Percentiles rank a stretch among this genome's conserved stretches.
phyloP scores from a whole-genome alignment of 2,113 vertebrate genomes.

The Hiodon tergisus region DNA sequence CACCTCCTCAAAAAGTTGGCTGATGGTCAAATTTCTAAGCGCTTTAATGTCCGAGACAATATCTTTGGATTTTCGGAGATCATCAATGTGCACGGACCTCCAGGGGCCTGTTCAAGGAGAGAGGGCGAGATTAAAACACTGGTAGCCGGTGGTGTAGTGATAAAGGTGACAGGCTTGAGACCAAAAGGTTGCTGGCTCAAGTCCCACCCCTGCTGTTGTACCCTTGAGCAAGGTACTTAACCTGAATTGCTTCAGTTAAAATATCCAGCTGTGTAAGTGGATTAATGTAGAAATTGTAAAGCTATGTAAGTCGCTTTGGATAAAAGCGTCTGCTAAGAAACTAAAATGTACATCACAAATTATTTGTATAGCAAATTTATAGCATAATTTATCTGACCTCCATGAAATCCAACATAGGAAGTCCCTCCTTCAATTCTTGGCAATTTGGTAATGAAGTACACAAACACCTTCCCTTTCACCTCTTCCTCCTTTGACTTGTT shows the following conservation, averaged over 20 bases:
- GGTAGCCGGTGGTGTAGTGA: not conserved
- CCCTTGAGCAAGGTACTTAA: too few species aligned
- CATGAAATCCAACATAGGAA: conserved; percentile 83
- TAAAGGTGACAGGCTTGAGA: too few species aligned
- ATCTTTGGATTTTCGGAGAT: conserved; percentile 76
- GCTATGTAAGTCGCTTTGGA: too few species aligned
- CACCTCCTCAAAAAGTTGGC: conserved; percentile 73
- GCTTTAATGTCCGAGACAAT: conserved; percentile 79
- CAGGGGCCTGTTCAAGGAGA: conserved; percentile 69
- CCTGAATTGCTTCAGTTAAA: too few species aligned
- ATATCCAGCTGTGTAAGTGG: too few species aligned
- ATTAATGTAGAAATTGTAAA: too few species aligned
- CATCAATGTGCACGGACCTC: conserved; percentile 89
- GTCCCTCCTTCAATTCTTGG: conserved; percentile 77
- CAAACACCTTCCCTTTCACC: conserved; percentile 52
- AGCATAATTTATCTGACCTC: conserved; percentile 60
- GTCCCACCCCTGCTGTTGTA: too few species aligned
- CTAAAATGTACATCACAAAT: not conserved
- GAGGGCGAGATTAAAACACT: not conserved
- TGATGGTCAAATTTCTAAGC: conserved; percentile 77
- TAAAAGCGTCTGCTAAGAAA: too few species aligned
- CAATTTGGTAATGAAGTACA: conserved; percentile 87
- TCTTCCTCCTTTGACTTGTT: conserved; percentile 62
- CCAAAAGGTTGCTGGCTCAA: too few species aligned
- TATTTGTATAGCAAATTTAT: not conserved